Percentiles rank a stretch among this genome's conserved stretches.
These are phyloP conservation scores for Sorex maritimensis DNA, from an alignment of 2,797 vertebrate species.

Conservation along the genomic window DNA sequence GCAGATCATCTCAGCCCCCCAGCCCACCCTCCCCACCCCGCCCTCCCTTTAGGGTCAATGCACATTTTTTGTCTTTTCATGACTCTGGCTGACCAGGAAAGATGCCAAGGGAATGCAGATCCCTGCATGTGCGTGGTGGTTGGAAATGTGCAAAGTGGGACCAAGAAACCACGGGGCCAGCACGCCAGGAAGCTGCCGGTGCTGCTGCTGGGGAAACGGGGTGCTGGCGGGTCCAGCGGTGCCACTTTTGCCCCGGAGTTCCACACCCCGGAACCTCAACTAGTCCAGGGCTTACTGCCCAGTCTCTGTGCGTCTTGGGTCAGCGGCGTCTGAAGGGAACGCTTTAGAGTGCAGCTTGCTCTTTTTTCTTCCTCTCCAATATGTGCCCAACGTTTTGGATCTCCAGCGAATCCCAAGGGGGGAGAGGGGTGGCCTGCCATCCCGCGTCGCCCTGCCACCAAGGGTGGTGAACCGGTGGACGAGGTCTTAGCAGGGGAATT, in stretches of 20 bases:
- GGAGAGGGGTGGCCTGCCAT: too few species aligned
- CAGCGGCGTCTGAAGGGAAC: not conserved
- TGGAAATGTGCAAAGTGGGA: slow-evolving; percentile 71
- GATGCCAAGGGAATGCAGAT: slow-evolving; percentile 75
- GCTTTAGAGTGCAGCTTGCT: not conserved
- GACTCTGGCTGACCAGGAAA: slow-evolving; percentile 74
- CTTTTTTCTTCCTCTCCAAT: not conserved
- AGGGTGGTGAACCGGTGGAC: too few species aligned
- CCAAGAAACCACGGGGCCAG: slow-evolving; percentile 41
- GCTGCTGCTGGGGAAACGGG: not conserved
- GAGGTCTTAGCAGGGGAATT: too few species aligned
- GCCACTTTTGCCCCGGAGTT: rapidly evolving
- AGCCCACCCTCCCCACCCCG: not conserved
- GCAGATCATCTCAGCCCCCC: too few species aligned
- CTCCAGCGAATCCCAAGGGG: not conserved
- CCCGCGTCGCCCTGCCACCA: too few species aligned
- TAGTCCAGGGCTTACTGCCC: not conserved
- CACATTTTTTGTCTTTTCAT: slow-evolving; percentile 60
- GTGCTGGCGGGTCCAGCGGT: rapidly evolving
- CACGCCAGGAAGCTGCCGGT: not conserved
- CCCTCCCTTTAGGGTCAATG: slow-evolving; percentile 69
- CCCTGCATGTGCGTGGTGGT: slow-evolving; percentile 80
- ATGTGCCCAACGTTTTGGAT: not conserved
- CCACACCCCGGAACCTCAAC: not conserved
- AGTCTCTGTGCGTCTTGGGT: not conserved